Evolutionary conservation across 2,113 vertebrate genomes (phyloP).

Genomic region (Baryphthengus martii): DNA sequence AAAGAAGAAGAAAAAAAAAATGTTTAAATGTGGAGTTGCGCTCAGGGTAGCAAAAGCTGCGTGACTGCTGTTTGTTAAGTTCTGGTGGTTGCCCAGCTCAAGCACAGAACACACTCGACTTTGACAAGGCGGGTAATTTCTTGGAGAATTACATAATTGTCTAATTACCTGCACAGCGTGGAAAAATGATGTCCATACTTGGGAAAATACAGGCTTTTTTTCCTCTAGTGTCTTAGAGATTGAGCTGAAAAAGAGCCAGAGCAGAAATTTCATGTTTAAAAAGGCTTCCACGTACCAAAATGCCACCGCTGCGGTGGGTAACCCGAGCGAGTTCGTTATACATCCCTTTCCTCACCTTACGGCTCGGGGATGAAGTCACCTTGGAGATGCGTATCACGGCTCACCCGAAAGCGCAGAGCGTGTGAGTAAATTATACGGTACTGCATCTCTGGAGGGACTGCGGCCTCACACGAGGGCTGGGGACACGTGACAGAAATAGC

Average conservation of each 20-base stretch:
- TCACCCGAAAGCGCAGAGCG: not conserved
- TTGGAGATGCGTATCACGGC: not conserved
- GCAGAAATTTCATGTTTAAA: not conserved
- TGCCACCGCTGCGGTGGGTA: not conserved
- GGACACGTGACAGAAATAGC: not conserved
- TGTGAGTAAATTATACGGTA: not conserved
- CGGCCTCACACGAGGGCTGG: not conserved
- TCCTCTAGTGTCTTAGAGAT: not conserved
- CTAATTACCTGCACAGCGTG: not conserved
- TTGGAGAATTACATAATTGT: no score
- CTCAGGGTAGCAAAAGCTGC: not conserved
- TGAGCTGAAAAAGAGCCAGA: not conserved
- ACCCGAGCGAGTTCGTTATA: not conserved
- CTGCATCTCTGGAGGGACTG: not conserved
- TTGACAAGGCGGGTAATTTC: no score
- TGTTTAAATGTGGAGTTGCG: not conserved
- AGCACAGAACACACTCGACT: not conserved
- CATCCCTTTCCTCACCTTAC: not conserved
- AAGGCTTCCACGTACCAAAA: not conserved
- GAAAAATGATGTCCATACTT: not conserved
- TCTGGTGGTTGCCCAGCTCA: not conserved
- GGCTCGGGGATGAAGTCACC: not conserved
- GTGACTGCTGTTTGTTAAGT: no score
- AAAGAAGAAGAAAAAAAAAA: not conserved
- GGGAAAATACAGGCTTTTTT: not conserved